These are phyloP conservation scores for Tenthredo distinguenda DNA, from an alignment of 2,888 invertebrate genomes.

Conservation along the genomic window DNA sequence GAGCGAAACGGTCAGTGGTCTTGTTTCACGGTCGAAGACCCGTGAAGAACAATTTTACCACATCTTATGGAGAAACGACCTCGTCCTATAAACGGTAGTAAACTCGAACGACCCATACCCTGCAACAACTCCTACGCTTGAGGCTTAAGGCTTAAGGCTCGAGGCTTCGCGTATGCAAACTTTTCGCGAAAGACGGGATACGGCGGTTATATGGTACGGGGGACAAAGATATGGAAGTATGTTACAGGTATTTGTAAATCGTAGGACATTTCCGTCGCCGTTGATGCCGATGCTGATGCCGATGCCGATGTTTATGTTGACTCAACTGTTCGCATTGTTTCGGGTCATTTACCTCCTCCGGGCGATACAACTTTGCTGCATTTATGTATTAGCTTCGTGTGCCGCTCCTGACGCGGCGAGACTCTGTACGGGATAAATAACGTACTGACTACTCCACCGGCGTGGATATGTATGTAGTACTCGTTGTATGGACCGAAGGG, in stretches of 20 bases:
- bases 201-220: no score
- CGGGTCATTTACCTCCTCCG: constrained; percentile 37
- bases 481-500: not conserved
- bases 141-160: not conserved
- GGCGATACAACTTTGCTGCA: constrained; percentile 43
- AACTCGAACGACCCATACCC: constrained; percentile 41
- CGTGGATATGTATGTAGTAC: not conserved
- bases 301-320: constrained; percentile 43
- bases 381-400: constrained; percentile 44
- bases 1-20: constrained; percentile 14
- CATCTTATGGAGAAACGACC: constrained; percentile 67
- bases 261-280: not conserved
- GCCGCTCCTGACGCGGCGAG: constrained; percentile 11
- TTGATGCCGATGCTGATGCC: constrained; percentile 14
- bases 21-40: constrained; percentile 59
- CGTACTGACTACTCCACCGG: not conserved
- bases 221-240: constrained; percentile 1
- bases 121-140: not conserved
- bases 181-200: not conserved
- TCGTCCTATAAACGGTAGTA: constrained; percentile 65
- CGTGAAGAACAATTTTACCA: constrained; percentile 61
- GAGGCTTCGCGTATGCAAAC: not conserved
- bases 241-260: not conserved
- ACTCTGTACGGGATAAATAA: constrained; percentile 23
- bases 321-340: constrained; percentile 48